Evolutionary conservation across 2,888 invertebrate genomes (phyloP).

Genomic region (Epicampocera succincta): DNA sequence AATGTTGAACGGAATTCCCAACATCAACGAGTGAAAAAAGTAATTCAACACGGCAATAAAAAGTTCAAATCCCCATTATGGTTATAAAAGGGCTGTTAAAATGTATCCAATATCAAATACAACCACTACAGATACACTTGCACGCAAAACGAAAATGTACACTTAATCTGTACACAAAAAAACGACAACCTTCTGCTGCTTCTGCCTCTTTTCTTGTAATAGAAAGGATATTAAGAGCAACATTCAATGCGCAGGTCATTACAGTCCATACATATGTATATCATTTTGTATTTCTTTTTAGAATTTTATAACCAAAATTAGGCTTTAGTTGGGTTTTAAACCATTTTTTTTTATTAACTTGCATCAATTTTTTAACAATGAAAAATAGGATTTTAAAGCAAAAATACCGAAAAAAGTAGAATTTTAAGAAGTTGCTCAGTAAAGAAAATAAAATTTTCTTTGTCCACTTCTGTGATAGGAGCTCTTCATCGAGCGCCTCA

Average conservation of each 20-base stretch:
- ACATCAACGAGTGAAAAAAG: constrained; percentile 47
- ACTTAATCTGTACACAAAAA: constrained; percentile 17
- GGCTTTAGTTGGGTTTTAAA: no score
- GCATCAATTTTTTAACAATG: no score
- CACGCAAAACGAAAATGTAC: constrained; percentile 25
- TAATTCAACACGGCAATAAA: constrained; percentile 21
- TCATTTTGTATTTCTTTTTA: constrained; percentile 19
- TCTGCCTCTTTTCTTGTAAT: neutral
- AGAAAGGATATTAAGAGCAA: constrained; percentile 30
- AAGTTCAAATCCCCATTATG: constrained; percentile 77
- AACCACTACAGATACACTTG: constrained; percentile 25
- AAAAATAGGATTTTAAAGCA: no score
- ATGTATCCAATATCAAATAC: constrained; percentile 52
- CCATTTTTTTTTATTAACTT: no score
- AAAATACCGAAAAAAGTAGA: no score
- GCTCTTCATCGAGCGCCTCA: no score
- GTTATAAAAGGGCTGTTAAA: constrained; percentile 74
- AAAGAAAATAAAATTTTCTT: no score
- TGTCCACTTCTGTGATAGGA: no score
- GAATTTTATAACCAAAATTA: neutral
- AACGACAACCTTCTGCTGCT: constrained; percentile 10
- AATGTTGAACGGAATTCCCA: constrained; percentile 60
- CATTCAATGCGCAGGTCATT: constrained; percentile 60
- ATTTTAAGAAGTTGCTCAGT: no score
- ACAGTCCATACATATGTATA: constrained; percentile 14